Percentiles rank a stretch among this genome's conserved stretches.
phyloP scores from a whole-genome alignment of 1,140 invertebrate genomes.

The Drosophila prosaltans region DNA sequence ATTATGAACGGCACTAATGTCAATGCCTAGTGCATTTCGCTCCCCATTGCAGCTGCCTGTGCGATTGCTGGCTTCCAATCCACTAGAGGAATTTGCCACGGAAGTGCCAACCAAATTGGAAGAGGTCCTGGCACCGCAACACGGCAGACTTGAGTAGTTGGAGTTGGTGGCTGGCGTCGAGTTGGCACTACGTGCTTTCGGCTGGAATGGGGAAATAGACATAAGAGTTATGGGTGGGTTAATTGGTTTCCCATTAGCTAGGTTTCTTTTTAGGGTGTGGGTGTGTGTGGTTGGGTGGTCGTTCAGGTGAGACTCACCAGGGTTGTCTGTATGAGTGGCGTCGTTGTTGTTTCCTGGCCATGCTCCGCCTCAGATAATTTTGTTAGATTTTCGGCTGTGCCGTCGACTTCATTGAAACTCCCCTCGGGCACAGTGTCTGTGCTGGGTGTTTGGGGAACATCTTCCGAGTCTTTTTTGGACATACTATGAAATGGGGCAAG shows the following conservation, averaged over 20 bases:
- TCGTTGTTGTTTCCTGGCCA: conserved; percentile 57
- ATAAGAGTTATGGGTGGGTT: conserved; percentile 31
- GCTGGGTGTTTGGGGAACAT: conserved; percentile 75
- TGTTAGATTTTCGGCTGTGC: conserved; percentile 70
- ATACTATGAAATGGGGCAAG: conserved; percentile 45
- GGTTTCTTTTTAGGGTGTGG: neutral
- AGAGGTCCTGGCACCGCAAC: conserved; percentile 65
- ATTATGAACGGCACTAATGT: conserved; percentile 82
- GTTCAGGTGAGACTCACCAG: conserved; percentile 53
- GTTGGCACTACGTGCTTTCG: conserved; percentile 71
- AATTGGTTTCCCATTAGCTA: conserved; percentile 58
- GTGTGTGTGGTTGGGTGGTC: neutral
- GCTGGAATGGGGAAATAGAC: conserved; percentile 40
- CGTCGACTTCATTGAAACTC: conserved; percentile 72
- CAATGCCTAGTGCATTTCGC: conserved; percentile 76
- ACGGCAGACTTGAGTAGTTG: conserved; percentile 82
- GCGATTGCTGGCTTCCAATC: conserved; percentile 38
- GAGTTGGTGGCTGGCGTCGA: conserved; percentile 68
- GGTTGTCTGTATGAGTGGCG: conserved; percentile 77
- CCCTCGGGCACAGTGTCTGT: conserved; percentile 73
- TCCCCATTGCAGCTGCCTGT: conserved; percentile 74
- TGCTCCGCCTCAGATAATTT: conserved; percentile 73
- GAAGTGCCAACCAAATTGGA: conserved; percentile 46
- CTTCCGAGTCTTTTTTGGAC: conserved; percentile 77
- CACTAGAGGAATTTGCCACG: conserved; percentile 37